phyloP scores from a whole-genome alignment of 2,113 vertebrate genomes.

The Carettochelys insculpta region DNA sequence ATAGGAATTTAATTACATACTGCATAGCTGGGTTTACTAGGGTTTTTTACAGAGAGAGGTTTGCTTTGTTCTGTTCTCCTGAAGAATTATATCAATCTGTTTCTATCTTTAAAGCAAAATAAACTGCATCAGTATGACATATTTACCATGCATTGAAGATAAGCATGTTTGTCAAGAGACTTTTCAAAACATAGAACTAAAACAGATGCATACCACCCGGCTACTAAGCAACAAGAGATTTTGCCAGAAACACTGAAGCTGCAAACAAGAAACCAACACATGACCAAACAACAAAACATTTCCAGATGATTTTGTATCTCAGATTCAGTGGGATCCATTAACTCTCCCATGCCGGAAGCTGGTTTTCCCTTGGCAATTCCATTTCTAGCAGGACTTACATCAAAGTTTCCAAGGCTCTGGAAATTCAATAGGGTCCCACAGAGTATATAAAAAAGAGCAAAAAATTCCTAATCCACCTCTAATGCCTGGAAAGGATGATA shows the following conservation, averaged over 20 bases:
- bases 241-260: constrained; percentile 17
- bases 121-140: neutral
- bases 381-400: constrained; percentile 28
- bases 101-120: neutral
- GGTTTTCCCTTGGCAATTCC: neutral
- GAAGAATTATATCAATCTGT: neutral
- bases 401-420: neutral
- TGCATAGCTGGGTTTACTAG: neutral
- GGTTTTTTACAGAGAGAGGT: neutral
- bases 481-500: neutral
- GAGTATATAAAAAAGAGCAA: neutral
- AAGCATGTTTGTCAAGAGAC: constrained; percentile 3
- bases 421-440: constrained; percentile 7
- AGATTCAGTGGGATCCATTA: constrained; percentile 28
- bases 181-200: neutral
- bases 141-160: neutral
- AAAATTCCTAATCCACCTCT: neutral
- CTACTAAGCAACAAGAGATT: constrained; percentile 36
- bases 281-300: no score
- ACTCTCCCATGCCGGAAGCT: constrained; percentile 5
- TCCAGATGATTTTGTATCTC: constrained; percentile 15
- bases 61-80: neutral
- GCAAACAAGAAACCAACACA: constrained; percentile 7
- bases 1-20: neutral
- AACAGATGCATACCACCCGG: constrained; percentile 14